phyloP scores from a whole-genome alignment of 2,113 vertebrate species.

The Gopherus evgoodei region DNA sequence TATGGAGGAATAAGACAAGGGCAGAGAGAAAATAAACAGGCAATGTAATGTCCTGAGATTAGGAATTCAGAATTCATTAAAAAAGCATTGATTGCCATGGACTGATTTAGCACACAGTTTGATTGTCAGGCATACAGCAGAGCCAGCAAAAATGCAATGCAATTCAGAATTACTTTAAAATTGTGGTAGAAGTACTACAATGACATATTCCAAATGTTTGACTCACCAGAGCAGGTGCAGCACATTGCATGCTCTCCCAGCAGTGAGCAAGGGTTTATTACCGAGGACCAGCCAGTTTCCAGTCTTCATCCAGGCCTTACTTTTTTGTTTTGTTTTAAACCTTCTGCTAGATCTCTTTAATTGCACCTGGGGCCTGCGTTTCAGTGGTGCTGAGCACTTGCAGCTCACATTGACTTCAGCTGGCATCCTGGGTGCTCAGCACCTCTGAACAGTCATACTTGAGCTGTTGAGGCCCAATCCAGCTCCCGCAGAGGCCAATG shows the following conservation, averaged over 20 bases:
- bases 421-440: not conserved
- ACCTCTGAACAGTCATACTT: not conserved
- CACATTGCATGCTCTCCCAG: not conserved
- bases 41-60: slow-evolving; percentile 70
- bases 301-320: not conserved
- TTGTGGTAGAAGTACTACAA: not conserved
- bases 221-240: not conserved
- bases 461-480: not conserved
- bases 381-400: not conserved
- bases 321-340: not conserved
- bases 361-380: not conserved
- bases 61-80: slow-evolving; percentile 83
- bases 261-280: not conserved
- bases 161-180: slow-evolving; percentile 73
- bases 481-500: rapidly evolving
- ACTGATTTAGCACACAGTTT: slow-evolving; percentile 77
- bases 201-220: not conserved
- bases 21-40: slow-evolving; percentile 74
- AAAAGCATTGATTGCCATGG: slow-evolving; percentile 82
- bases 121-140: slow-evolving; percentile 71
- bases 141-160: slow-evolving; percentile 61
- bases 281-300: not conserved
- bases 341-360: not conserved
- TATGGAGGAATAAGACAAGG: slow-evolving; percentile 53
- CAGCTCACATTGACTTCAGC: not conserved